These are phyloP conservation scores for Bombus impatiens DNA, from an alignment of 1,140 invertebrate species.

Conservation along the genomic window DNA sequence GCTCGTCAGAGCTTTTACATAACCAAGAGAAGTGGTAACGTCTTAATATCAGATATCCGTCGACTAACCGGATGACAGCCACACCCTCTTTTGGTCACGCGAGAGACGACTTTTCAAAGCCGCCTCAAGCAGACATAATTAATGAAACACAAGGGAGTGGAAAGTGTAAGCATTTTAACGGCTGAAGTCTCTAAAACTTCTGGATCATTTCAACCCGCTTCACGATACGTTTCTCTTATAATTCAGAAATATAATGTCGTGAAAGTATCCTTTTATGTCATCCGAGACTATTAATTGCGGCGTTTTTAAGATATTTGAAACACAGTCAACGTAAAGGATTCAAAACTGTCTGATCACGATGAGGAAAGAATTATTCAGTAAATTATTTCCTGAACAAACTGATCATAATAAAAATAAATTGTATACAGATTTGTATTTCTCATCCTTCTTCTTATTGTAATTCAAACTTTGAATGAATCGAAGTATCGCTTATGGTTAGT, in stretches of 20 bases:
- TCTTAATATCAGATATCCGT: constrained; percentile 66
- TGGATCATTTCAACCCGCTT: background rate
- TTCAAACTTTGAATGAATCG: too few relatives aligned
- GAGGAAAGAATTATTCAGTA: background rate
- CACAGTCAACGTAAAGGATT: background rate
- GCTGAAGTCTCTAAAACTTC: constrained; percentile 39
- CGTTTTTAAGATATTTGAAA: background rate
- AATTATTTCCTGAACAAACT: too few relatives aligned
- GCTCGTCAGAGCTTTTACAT: constrained; percentile 18
- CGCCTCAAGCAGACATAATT: constrained; percentile 58
- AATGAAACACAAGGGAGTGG: constrained; percentile 51
- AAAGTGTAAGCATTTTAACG: constrained; percentile 59
- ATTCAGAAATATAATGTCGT: background rate
- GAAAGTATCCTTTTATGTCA: background rate
- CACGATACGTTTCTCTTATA: background rate
- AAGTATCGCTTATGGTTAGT: background rate
- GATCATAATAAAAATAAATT: background rate
- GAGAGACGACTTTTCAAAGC: constrained; percentile 59
- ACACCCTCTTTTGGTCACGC: constrained; percentile 71
- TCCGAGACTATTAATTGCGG: background rate
- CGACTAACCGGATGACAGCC: constrained; percentile 63
- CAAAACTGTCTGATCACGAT: background rate
- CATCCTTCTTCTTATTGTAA: too few relatives aligned
- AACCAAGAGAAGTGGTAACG: constrained; percentile 48
- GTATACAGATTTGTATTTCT: background rate